A percentile compares a stretch with the other conserved stretches of the same genome.
Evolutionary conservation across 2,888 invertebrate species (phyloP).

Genomic region (Philereme transversata): DNA sequence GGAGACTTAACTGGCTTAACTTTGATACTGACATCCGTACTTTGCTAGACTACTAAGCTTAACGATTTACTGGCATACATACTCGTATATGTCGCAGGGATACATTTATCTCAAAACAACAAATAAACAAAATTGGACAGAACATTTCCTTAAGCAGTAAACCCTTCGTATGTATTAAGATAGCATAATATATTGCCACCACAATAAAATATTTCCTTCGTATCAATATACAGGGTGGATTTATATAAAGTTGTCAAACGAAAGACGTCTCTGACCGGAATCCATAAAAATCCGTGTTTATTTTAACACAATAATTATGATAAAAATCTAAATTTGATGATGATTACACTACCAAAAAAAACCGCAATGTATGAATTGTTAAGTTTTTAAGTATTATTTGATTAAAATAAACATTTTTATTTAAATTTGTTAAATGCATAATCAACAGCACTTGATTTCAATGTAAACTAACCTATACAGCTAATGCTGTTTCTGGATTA

Average conservation of each 20-base stretch:
- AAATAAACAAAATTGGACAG: constrained; percentile 29
- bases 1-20: constrained; percentile 6
- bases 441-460: no score
- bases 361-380: no score
- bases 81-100: constrained; percentile 6
- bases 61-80: background rate
- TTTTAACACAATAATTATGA: no score
- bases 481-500: no score
- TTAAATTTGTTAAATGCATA: no score
- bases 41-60: background rate
- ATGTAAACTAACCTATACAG: no score
- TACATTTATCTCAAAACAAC: constrained; percentile 2
- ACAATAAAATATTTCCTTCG: constrained; percentile 31
- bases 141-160: constrained; percentile 39
- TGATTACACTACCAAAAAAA: no score
- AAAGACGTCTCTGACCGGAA: no score
- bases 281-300: no score
- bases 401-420: no score
- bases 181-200: constrained; percentile 45
- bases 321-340: no score
- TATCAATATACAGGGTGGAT: constrained; percentile 12
- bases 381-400: no score
- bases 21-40: constrained; percentile 6
- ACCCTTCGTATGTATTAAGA: constrained; percentile 48
- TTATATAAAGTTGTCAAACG: constrained; percentile 13